Base-by-base conservation (phyloP, 2,888 invertebrate species). In the Cepaea hortensis region DNA sequence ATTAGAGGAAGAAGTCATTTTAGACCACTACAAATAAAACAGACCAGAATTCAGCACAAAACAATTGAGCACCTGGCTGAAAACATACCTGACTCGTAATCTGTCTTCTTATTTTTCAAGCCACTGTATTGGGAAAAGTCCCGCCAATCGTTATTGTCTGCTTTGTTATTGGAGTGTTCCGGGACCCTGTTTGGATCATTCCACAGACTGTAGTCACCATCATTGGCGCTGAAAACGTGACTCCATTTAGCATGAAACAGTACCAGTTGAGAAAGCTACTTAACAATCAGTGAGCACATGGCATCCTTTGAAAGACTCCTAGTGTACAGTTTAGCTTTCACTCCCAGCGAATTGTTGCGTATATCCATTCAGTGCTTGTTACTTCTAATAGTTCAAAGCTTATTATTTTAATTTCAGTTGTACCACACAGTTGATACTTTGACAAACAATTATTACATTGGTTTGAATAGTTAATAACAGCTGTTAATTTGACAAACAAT, bases 21-120 rank as follows among this genome's bases (percentile, higher is more conserved):
- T 55, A 9, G 55, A 11, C 55, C 35, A 55, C 55, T 55, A 55
- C 65, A 18, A 70, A 85, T 35, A 85, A 55, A 23, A 79, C 85
- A 48, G 50, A 79, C 50, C 35, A 18, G 23, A 50, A 79, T 68
- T 79, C 79, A 13, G 68, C 65, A 4, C 68, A 77, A 77, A 55
- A 20, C 35, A 79, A 70, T 9, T 11, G 55, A 61, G n/a, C 6
- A 73, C n/a, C 3, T n/a, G n/a, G 72, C 7, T 9, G n/a, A 9
- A 72, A n/a, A 9, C 62, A 62, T 35, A 79, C 79, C 62, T 79
- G 23, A 18, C 15, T 62, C 79, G 15, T 61, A 62, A 35, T 35
- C 62, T 62, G 61, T 62, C 11, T 79, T 23, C 35, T 62, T 61
- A 62, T 79, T 62, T 15, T 62, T 79, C 23, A 35, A 62, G 15